Evolutionary conservation across 2,113 vertebrate genomes (phyloP), one percentile per base, ranked within the genome.

Genomic region (Polyodon spathula): DNA sequence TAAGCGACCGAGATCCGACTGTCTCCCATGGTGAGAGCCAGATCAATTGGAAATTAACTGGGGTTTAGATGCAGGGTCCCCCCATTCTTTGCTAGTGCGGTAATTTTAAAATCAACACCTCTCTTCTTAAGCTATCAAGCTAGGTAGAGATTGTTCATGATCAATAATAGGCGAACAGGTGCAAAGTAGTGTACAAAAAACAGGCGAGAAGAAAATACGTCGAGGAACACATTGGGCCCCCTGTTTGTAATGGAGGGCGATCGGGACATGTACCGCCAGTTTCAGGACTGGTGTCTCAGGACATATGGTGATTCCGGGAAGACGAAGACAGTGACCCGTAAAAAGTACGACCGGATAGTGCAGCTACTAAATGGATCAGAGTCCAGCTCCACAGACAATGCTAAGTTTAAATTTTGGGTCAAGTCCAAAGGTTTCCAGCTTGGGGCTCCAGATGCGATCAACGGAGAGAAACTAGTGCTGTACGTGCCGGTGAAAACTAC

Each of bases 341-440:
- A 86, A 72, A 90, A 90, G 89, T 90, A 90, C 76, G 89, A 90
- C 70, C 83, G 89, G 74, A 90, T 90, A 70, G 89, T 90, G 69
- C 89, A 90, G 85, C 86, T 90, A 53, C 78, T 90, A 66, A 89
- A 86, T 59, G 89, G 89, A 74, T 83, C 87, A 68, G 89, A 90
- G 76, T 82, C 83, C 61, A 88, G 87, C 84, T 88, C 88, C 77
- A 87, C 88, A 66, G 89, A 90, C 81, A 90, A 90, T 68, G 89
- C 89, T 82, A 90, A 90, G 88, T 90, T 90, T 76, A 90, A 90
- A 88, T 90, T 90, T 81, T 90, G 89, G 89, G 89, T 90, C 75
- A 90, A 90, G 81, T 90, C 89, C 63, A 90, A 90, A 83, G 89
- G 89, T 71, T 90, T 90, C 78, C 89, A 90, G 86, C 84, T 90